Percentiles rank a stretch among this genome's conserved stretches.
Evolutionary conservation across 64 coral and sea anemone genomes (phyloP).

Genomic region (Porites lutea): DNA sequence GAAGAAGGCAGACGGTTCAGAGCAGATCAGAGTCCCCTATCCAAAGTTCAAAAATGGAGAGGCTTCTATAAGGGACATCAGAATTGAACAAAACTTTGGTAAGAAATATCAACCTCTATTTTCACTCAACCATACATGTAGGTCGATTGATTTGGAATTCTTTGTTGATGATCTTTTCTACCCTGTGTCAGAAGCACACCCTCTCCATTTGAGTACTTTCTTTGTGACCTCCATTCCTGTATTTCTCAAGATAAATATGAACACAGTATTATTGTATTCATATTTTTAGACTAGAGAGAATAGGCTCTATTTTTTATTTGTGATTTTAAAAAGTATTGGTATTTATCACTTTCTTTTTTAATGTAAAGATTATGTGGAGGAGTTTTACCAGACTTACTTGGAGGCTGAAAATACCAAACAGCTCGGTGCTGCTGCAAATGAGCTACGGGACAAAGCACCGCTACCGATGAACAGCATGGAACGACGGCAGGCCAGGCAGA

Average conservation of each 20-base stretch:
- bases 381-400: conserved; percentile 20
- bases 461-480: conserved; percentile 29
- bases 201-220: no score
- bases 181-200: no score
- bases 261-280: no score
- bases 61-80: conserved; percentile 13
- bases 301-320: no score
- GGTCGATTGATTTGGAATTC: no score
- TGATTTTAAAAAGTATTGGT: no score
- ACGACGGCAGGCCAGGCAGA: background rate
- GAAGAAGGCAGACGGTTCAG: conserved; percentile 20
- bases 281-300: no score
- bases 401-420: background rate
- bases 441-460: conserved; percentile 7
- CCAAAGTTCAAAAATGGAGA: conserved; percentile 45
- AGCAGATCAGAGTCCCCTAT: conserved; percentile 17
- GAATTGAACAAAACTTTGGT: conserved; percentile 40
- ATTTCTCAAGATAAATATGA: no score
- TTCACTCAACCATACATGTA: no score
- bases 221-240: no score
- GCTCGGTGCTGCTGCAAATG: background rate
- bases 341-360: background rate
- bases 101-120: background rate
- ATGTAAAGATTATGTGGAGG: conserved; percentile 38
- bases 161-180: no score